Evolutionary conservation across 1,140 invertebrate genomes (phyloP).

Genomic region (Goniozus legneri): DNA sequence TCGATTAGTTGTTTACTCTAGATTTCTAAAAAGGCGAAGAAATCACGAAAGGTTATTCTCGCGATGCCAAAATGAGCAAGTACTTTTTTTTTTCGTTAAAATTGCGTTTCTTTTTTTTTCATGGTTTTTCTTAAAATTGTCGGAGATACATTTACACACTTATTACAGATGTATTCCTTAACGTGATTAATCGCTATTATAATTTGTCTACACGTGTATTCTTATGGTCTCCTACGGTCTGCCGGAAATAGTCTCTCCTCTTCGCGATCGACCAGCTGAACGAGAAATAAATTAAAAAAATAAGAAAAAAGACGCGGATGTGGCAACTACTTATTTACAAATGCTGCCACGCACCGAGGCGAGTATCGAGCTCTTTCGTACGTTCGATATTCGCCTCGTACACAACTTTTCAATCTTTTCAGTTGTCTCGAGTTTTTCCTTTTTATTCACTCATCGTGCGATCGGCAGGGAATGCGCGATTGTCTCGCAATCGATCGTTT

Average conservation of each 20-base stretch:
- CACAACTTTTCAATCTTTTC: too few relatives aligned
- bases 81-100: neutral
- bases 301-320: too few relatives aligned
- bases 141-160: conserved; percentile 33
- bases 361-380: neutral
- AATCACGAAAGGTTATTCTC: neutral
- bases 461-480: conserved; percentile 1
- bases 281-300: conserved; percentile 27
- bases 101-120: too few relatives aligned
- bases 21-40: too few relatives aligned
- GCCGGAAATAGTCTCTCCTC: conserved; percentile 15
- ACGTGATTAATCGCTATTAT: conserved; percentile 31
- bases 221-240: conserved; percentile 10
- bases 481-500: neutral
- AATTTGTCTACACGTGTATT: conserved; percentile 28
- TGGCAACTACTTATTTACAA: neutral
- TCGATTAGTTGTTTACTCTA: too few relatives aligned
- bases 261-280: conserved; percentile 20
- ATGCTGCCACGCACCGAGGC: conserved; percentile 8
- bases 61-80: conserved; percentile 19
- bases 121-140: conserved; percentile 11
- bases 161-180: conserved; percentile 35
- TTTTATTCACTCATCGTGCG: neutral
- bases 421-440: neutral
- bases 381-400: neutral